Evolutionary conservation across 2,797 vertebrate genomes (phyloP), one percentile per base, ranked within the genome.

Genomic region (Ctenochaetus hawaiiensis): DNA sequence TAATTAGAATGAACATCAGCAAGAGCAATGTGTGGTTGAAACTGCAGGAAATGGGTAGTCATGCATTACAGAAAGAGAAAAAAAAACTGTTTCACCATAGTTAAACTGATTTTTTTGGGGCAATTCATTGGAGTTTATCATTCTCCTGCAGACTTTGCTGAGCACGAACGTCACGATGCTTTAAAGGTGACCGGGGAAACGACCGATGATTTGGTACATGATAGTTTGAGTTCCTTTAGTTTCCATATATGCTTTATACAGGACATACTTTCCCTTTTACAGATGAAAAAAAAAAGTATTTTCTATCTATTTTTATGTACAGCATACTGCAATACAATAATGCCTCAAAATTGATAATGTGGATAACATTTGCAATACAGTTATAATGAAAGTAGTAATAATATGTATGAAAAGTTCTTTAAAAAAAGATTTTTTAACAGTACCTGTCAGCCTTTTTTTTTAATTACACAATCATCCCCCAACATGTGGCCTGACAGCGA

Each of bases 281-380:
- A 83, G 84, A 86, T 90, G 89, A 39, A 30, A 39, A 39, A 39
- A 92, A 92, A 92, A 93, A 88, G 78, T 90, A 41, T 78, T 83
- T 82, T 89, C 89, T 90, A 93, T 91, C 88, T 92, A 93, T 89
- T 84, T 39, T 85, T 92, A 94, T 93, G 92, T 93, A 94, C 92
- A 94, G 86, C 88, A 92, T 93, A 94, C 89, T 87, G 89, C 89
- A 91, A 92, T 90, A 93, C 82, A 87, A 91, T 90, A 92, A 94
- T 92, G 92, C 91, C 91, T 93, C 89, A 77, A 86, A 85, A 80
- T 74, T 88, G 88, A 91, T 90, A 92, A 90, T 84, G 89, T 90
- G 81, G 83, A 88, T 92, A 92, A 93, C 86, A 93, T 89, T 91
- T 92, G 90, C 87, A 91, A 84, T 89, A 92, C 92, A 92, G 84